Evolutionary conservation across 2,888 invertebrate species (phyloP), one percentile per base, ranked within the genome.

Genomic region (Caradrina clavipalpis): DNA sequence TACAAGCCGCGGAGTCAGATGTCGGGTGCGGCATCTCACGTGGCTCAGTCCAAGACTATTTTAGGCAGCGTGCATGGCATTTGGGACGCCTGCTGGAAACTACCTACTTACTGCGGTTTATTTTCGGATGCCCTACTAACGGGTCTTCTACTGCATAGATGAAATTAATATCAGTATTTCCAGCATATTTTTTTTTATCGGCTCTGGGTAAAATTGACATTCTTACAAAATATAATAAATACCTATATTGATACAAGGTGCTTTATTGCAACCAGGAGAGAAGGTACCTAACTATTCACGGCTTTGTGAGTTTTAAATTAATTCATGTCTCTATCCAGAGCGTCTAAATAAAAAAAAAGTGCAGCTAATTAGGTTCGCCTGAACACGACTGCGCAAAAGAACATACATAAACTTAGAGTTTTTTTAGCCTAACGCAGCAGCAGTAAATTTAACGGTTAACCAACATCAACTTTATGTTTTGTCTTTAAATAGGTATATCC

Each of bases 61-160:
- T 95, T 92, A 86, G 93, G 92, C 88, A 88, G 89, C 91, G 89
- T 87, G 91, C 89, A 89, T 90, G 92, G 94, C 92, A 95, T 95
- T 93, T 92, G 92, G 92, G 90, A 90, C 93, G 93, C 87, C 91
- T 90, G 90, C 94, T 95, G 95, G 94, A 95, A 93, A 91, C 93
- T 91, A 91, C 90, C 90, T 90, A 92, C 91, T 89, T 90, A 90
- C 90, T 83, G 74, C 76, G 86, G 85, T 89, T 92, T 95, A 95
- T 95, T 95, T 91, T 91, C 66, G 89, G 92, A 88, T 93, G 94
- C 90, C 95, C 94, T 93, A 94, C 92, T 92, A 91, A 94, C 90
- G 80, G 76, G 22, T 68, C 81, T 86, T 85, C 88, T 87, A 89
- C 87, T 89, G 88, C 89, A 89, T 88, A 85, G 76, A 82, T 82